Conservation (phyloP, 1,140 invertebrate species). For the Oedothorax gibbosus region DNA sequence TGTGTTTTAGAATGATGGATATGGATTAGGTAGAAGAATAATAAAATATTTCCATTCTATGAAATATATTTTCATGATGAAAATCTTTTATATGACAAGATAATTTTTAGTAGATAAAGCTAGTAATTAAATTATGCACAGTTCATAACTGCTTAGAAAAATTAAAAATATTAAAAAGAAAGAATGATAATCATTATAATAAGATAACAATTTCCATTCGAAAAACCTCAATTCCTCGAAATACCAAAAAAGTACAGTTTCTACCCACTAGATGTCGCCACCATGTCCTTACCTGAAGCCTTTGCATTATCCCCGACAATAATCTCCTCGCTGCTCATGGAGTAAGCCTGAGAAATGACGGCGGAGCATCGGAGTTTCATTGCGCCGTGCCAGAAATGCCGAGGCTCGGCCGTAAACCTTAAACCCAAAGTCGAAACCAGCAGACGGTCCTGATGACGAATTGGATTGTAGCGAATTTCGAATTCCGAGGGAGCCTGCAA, state of each 20-base stretch:
- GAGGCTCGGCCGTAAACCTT: slow-evolving; percentile 56
- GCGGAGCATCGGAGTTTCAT: slow-evolving; percentile 63
- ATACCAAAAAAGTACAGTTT: background rate
- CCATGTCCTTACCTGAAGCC: slow-evolving; percentile 45
- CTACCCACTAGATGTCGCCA: background rate
- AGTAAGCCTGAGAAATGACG: slow-evolving; percentile 63
- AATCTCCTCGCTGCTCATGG: slow-evolving; percentile 64
- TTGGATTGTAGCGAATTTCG: slow-evolving; percentile 54
- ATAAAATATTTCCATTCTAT: too few relatives aligned
- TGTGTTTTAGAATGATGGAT: too few relatives aligned
- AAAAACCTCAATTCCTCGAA: background rate
- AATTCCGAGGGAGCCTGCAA: slow-evolving; percentile 56
- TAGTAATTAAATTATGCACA: too few relatives aligned
- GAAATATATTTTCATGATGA: too few relatives aligned
- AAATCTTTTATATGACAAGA: too few relatives aligned
- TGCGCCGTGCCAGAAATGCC: slow-evolving; percentile 61
- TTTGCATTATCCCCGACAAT: slow-evolving; percentile 62
- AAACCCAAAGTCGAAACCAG: slow-evolving; percentile 59
- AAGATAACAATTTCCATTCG: background rate
- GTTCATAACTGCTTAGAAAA: background rate
- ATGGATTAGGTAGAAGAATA: too few relatives aligned
- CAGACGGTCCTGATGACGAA: slow-evolving; percentile 55
- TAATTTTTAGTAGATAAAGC: too few relatives aligned
- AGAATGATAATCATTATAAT: background rate
- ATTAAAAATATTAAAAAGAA: background rate